Base-by-base conservation (phyloP, 2,113 vertebrate genomes). In the Tyrannus savana region DNA sequence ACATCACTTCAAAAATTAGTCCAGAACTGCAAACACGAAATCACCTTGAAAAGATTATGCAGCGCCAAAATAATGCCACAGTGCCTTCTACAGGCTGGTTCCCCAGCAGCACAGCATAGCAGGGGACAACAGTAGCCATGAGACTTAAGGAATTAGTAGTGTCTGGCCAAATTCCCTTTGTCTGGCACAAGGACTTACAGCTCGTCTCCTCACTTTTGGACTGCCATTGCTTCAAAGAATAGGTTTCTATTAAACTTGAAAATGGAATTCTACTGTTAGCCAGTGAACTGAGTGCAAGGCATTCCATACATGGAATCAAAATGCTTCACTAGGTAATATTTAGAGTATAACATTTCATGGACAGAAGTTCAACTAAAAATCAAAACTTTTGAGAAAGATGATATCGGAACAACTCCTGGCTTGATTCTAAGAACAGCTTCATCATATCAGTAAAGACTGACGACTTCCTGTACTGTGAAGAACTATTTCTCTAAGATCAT, bases 41-140 rank as follows among this genome's bases (percentile, higher is more conserved):
- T 58, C 39, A 68, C 31, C 25, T 24, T 49, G 30, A 14, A 75
- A 87, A 73, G 30, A 49, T 17, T 35, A 56, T 1, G 39, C 3
- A 13, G 23, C 14, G 17, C 14, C 10, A 84, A 15, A 76, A 44
- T 21, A 87, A 85, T 7, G 22, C 33, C 50, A 94, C 79, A 90
- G 82, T 91, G 90, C 92, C 95, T 86, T 87, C 88, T 92, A 58
- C 52, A 93, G 94, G 85, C 75, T 64, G n/a, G 28, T 5, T 68
- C 50, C 60, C 39, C 62, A 68, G 44, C 16, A 87, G 74, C 74
- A 44, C 50, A 87, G 60, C 46, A 49, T 0, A 67, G 86, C 63
- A 58, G 50, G 63, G 56, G 16, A 90, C 76, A 60, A 4, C 0
- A 66, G 88, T 76, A 92, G 42, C 46, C 58, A 76, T 5, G 19